Percentiles rank a stretch among this genome's conserved stretches.
phyloP scores from a whole-genome alignment of 1,140 invertebrate species.

The Amyelois transitella region DNA sequence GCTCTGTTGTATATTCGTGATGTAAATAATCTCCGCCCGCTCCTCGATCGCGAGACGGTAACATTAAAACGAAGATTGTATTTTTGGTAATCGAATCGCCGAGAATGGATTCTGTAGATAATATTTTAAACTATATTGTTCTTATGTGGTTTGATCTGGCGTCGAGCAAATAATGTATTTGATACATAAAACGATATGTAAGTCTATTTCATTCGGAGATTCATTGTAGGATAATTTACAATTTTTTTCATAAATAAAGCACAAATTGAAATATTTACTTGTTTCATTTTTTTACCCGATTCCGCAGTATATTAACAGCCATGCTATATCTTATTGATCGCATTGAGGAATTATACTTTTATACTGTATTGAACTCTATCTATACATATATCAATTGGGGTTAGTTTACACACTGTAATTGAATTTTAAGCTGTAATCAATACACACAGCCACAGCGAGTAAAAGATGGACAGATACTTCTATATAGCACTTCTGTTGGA shows the following conservation, averaged over 20 bases:
- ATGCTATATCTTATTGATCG: too few relatives aligned
- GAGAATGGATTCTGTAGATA: constrained; percentile 72
- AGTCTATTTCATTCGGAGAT: constrained; percentile 76
- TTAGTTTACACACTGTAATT: too few relatives aligned
- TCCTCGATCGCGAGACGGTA: constrained; percentile 12
- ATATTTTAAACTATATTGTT: constrained; percentile 74
- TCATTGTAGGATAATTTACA: constrained; percentile 77
- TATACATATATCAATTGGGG: too few relatives aligned
- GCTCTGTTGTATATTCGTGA: constrained; percentile 39
- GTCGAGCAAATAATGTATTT: constrained; percentile 72
- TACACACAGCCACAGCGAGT: too few relatives aligned
- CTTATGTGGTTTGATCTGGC: constrained; percentile 72
- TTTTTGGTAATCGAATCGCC: constrained; percentile 71
- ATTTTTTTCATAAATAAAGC: constrained; percentile 77
- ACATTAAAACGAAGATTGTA: constrained; percentile 52
- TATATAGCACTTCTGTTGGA: too few relatives aligned
- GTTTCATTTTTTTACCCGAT: constrained; percentile 39
- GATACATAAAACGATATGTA: constrained; percentile 75
- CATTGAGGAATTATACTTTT: too few relatives aligned
- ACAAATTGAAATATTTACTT: constrained; percentile 69
- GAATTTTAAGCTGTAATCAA: too few relatives aligned
- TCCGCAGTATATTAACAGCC: too few relatives aligned
- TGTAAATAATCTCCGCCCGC: constrained; percentile 42
- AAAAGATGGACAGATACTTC: too few relatives aligned
- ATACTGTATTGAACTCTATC: too few relatives aligned